Evolutionary conservation across 1,140 invertebrate genomes (phyloP).

Genomic region (Condylostylus longicornis): DNA sequence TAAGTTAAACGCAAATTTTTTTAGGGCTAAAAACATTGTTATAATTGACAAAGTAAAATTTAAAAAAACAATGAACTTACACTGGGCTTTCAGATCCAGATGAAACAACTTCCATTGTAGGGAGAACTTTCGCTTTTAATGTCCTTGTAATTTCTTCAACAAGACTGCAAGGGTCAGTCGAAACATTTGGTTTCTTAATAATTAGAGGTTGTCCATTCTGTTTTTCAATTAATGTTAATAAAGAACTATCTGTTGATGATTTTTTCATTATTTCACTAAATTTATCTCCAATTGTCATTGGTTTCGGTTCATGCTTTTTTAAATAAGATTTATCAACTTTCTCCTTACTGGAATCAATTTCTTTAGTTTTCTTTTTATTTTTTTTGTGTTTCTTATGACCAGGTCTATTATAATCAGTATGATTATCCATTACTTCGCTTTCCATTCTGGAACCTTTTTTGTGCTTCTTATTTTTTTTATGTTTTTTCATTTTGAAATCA

Average conservation of each 20-base stretch:
- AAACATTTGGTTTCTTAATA: constrained; percentile 14
- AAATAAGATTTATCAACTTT: too few relatives aligned
- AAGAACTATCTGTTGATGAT: constrained; percentile 10
- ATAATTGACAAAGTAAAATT: background rate
- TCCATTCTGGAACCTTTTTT: too few relatives aligned
- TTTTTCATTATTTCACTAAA: constrained; percentile 29
- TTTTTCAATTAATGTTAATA: constrained; percentile 15
- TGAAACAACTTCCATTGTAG: constrained; percentile 44
- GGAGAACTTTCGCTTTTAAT: constrained; percentile 27
- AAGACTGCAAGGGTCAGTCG: constrained; percentile 25
- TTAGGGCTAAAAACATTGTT: background rate
- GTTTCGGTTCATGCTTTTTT: too few relatives aligned
- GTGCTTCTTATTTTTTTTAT: too few relatives aligned
- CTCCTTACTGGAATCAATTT: too few relatives aligned
- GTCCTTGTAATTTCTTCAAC: constrained; percentile 27
- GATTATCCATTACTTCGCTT: too few relatives aligned
- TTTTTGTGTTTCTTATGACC: too few relatives aligned
- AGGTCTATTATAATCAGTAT: too few relatives aligned
- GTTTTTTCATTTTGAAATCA: too few relatives aligned
- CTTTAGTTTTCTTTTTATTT: too few relatives aligned
- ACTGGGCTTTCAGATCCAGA: constrained; percentile 51
- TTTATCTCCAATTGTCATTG: too few relatives aligned
- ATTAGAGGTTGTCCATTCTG: constrained; percentile 26
- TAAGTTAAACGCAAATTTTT: background rate
- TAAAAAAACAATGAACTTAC: constrained; percentile 11